A percentile compares a stretch with the other conserved stretches of the same genome.
These are phyloP conservation scores for Himalopsyche japonica DNA, from an alignment of 2,888 invertebrate genomes.

Conservation along the genomic window DNA sequence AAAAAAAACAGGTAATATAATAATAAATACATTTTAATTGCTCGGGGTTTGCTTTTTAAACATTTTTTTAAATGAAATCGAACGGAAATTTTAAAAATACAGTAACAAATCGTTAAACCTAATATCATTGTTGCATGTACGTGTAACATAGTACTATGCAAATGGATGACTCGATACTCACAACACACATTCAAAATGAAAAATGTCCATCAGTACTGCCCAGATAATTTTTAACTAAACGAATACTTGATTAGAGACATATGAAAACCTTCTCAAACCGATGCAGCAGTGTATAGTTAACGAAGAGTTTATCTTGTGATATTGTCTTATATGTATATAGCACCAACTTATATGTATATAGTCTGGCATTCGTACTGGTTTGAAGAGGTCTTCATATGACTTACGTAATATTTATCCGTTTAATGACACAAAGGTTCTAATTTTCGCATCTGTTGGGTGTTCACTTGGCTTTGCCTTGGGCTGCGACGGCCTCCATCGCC, in stretches of 20 bases:
- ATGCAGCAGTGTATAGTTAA: not conserved
- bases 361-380: not conserved
- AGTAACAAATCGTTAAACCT: not conserved
- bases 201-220: not conserved
- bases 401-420: not conserved
- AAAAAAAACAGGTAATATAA: not conserved
- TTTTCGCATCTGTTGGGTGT: not conserved
- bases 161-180: not conserved
- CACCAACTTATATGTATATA: not conserved
- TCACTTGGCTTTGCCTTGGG: conserved; percentile 76
- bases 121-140: not conserved
- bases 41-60: not conserved
- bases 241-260: not conserved
- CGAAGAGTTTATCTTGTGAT: not conserved
- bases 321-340: not conserved
- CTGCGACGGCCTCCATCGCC: conserved; percentile 77
- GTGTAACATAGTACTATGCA: not conserved
- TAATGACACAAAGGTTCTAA: not conserved
- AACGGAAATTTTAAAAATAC: not conserved
- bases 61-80: not conserved
- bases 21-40: not conserved
- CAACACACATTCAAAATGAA: not conserved
- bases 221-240: not conserved
- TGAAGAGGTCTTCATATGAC: not conserved
- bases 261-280: not conserved